Evolutionary conservation across 1,140 invertebrate species (phyloP), one percentile per base, ranked within the genome.

Genomic region (Drosophila pectinifera): DNA sequence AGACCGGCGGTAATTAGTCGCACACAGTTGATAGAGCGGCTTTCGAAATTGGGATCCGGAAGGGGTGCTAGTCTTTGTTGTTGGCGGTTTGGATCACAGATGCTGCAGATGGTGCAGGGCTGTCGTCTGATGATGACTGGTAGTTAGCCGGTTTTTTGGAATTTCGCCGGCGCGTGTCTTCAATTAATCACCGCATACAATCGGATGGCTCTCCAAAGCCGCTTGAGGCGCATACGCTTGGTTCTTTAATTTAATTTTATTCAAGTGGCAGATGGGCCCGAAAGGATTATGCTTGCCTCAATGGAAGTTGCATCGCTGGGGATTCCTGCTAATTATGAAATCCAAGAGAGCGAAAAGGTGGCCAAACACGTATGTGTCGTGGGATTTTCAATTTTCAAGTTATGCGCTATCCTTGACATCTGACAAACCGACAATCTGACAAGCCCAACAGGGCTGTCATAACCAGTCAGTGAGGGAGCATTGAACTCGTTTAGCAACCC

Each of bases 351-450:
- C n/a, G n/a, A n/a, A n/a, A n/a, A n/a, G n/a, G n/a, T n/a, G n/a
- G n/a, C n/a, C n/a, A n/a, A n/a, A n/a, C n/a, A n/a, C n/a, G n/a
- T n/a, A n/a, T n/a, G n/a, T 63, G 39, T 55, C 8, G 11, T 3
- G 48, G 41, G 41, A 55, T 75, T 75, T 75, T 75, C 73, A 75
- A 75, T 75, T 65, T 75, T 70, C 41, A 42, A 42, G 8, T 13
- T 39, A 20, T 22, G 39, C 4, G 42, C 81, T 88, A 83, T n/a
- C 59, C 46, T 22, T 79, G 82, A 82, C 82, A 63, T 57, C 61
- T 86, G 82, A 78, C 82, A 86, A 58, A 38, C 46, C 55, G 65
- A 80, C 81, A 85, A 62, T 48, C 63, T 81, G 82, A 78, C 82
- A 86, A 42, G 57, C 36, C 64, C 55, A 69, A 56, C 63, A 77